Evolutionary conservation across 2,113 vertebrate genomes (phyloP).

Genomic region (Acrocephalus arundinaceus): DNA sequence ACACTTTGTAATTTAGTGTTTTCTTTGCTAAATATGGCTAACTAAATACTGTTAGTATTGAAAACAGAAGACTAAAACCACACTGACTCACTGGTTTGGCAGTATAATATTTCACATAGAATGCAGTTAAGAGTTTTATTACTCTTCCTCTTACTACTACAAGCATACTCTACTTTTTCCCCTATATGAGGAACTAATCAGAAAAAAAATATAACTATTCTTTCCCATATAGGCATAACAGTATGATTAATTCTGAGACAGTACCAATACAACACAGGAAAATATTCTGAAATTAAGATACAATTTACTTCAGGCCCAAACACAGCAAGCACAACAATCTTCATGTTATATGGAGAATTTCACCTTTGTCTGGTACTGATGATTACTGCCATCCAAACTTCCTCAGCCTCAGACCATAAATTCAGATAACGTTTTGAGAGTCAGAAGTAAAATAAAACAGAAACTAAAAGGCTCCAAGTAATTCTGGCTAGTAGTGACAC

Average conservation of each 20-base stretch:
- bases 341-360: neutral
- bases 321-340: neutral
- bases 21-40: slow-evolving; percentile 54
- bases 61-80: slow-evolving; percentile 47
- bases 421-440: neutral
- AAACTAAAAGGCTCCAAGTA: slow-evolving; percentile 10
- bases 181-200: neutral
- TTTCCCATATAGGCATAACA: neutral
- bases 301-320: slow-evolving; percentile 38
- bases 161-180: neutral
- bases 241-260: slow-evolving; percentile 31
- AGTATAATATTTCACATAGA: neutral
- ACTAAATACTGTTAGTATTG: slow-evolving; percentile 45
- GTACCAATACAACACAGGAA: neutral
- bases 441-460: neutral
- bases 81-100: neutral
- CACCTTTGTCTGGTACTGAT: neutral
- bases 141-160: neutral
- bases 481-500: slow-evolving; percentile 9
- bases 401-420: slow-evolving; percentile 25
- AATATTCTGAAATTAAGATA: slow-evolving; percentile 34
- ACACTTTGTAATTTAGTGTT: slow-evolving; percentile 54
- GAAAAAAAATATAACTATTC: neutral
- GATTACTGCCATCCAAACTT: slow-evolving; percentile 14
- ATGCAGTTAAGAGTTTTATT: neutral